Conservation (phyloP, 2,888 invertebrate genomes). For the Anorthoa munda region DNA sequence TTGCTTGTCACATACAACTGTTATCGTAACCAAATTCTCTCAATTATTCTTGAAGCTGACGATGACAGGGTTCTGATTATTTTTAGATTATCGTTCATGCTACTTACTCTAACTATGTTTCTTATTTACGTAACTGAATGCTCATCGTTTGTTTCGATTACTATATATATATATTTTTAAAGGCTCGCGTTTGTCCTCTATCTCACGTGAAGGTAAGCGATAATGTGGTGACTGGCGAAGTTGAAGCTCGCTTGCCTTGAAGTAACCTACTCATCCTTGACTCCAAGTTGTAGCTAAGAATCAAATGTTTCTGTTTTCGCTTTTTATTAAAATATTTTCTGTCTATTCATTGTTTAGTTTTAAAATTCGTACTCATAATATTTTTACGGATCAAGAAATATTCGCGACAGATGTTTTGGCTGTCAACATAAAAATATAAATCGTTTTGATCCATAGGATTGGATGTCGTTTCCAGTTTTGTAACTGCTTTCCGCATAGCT, state of each 20-base stretch:
- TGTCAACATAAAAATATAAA: constrained; percentile 17
- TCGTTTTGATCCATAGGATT: constrained; percentile 3
- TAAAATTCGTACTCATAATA: not conserved
- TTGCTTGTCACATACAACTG: constrained; percentile 58
- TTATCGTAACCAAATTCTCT: constrained; percentile 54
- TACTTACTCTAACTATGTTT: not conserved
- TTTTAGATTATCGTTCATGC: constrained; percentile 19
- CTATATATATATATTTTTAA: no score
- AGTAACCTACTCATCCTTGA: no score
- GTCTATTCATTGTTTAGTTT: no score
- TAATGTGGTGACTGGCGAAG: no score
- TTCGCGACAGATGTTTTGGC: not conserved
- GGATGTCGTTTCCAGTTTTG: not conserved
- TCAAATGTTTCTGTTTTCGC: not conserved
- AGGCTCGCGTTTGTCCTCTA: no score
- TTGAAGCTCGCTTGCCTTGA: no score
- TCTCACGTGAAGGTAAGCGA: no score
- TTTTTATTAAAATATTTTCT: not conserved
- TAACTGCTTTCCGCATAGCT: not conserved
- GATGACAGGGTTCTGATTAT: constrained; percentile 47
- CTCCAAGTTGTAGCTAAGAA: no score
- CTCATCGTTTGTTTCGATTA: constrained; percentile 1
- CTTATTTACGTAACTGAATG: not conserved
- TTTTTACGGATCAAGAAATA: not conserved
- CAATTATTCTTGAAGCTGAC: constrained; percentile 55